Evolutionary conservation across 2,888 invertebrate species (phyloP).

Genomic region (Laothoe populi): DNA sequence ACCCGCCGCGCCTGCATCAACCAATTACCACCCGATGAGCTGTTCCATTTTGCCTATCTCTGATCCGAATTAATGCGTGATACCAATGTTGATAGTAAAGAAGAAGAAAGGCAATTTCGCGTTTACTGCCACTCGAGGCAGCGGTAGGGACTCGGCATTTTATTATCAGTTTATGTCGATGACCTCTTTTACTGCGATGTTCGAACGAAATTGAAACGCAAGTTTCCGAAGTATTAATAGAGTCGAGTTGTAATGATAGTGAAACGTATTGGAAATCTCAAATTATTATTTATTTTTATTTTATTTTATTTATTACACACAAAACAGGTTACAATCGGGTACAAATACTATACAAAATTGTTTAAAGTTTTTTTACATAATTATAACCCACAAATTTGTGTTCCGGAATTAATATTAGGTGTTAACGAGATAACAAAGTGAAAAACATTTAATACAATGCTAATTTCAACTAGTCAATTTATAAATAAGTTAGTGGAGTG

Average conservation of each 20-base stretch:
- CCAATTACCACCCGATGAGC: neutral
- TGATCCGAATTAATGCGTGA: constrained; percentile 6
- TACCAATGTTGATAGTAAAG: neutral
- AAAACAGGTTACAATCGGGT: too few species aligned
- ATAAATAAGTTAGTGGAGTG: too few species aligned
- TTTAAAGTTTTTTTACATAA: too few species aligned
- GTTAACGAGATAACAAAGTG: too few species aligned
- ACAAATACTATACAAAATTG: too few species aligned
- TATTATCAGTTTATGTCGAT: constrained; percentile 10
- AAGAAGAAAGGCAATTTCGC: neutral
- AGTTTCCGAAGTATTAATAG: neutral
- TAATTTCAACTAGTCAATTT: too few species aligned
- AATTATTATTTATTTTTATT: too few species aligned
- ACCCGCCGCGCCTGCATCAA: neutral
- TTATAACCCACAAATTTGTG: too few species aligned
- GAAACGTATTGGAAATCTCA: neutral
- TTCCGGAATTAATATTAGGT: too few species aligned
- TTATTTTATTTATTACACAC: too few species aligned
- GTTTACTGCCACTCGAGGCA: constrained; percentile 8
- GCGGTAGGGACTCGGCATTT: neutral
- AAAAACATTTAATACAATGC: too few species aligned
- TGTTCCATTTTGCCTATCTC: neutral
- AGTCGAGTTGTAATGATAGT: neutral
- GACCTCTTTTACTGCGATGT: constrained; percentile 12
- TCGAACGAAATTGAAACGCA: constrained; percentile 4